Conservation (phyloP, 2,113 vertebrate genomes). For the Miniopterus natalensis region DNA sequence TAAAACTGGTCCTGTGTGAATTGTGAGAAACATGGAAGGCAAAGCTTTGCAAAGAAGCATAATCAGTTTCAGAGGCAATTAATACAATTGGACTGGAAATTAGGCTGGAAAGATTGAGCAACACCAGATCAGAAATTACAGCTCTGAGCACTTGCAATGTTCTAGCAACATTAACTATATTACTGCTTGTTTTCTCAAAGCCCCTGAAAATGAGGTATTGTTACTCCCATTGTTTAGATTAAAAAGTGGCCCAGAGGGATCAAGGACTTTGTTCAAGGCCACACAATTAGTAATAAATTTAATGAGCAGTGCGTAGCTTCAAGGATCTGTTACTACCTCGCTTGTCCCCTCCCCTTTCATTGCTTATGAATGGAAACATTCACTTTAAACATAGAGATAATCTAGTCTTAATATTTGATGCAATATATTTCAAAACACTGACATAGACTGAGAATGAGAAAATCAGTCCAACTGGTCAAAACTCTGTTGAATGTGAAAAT, state of each 20-base stretch:
- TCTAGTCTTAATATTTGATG: conserved; percentile 53
- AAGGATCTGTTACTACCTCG: conserved; percentile 35
- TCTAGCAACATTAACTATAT: conserved; percentile 33
- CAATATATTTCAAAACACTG: conserved; percentile 59
- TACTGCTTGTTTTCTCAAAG: conserved; percentile 57
- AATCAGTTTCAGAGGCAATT: conserved; percentile 69
- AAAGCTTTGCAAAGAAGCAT: conserved; percentile 70
- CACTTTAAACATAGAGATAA: conserved; percentile 31
- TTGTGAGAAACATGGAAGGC: conserved; percentile 30
- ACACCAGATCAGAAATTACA: conserved; percentile 55
- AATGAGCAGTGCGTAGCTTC: conserved; percentile 55
- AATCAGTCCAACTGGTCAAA: conserved; percentile 60
- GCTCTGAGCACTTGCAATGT: not conserved
- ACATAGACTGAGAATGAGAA: conserved; percentile 46
- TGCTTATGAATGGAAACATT: conserved; percentile 38
- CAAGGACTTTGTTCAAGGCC: conserved; percentile 60
- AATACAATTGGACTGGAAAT: conserved; percentile 68
- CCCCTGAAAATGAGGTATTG: conserved; percentile 50
- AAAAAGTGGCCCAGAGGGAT: conserved; percentile 31
- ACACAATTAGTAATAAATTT: conserved; percentile 38
- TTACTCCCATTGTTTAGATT: conserved; percentile 54
- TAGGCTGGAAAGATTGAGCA: conserved; percentile 54
- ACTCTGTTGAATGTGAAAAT: conserved; percentile 62
- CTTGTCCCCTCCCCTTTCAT: not conserved
- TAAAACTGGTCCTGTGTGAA: conserved; percentile 34